Conservation (phyloP, 1,140 invertebrate genomes). For the Conus betulinus region DNA sequence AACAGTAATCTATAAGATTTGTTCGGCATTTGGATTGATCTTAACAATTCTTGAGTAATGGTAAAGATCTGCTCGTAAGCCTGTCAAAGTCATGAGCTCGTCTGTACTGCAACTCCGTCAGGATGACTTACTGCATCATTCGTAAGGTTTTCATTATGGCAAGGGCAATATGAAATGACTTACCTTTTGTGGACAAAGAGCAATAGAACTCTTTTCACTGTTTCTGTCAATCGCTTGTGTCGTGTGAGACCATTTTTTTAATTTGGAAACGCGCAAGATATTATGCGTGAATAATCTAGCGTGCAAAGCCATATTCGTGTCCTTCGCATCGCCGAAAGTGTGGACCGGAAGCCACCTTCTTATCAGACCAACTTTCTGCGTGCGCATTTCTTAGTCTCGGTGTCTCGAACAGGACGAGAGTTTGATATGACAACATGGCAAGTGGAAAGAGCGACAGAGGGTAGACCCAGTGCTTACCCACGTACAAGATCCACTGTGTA, state of each 20-base stretch:
- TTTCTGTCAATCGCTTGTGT: constrained; percentile 26
- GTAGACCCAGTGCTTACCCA: background rate
- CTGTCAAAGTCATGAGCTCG: no score
- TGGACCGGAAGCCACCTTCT: constrained; percentile 19
- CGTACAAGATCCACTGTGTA: background rate
- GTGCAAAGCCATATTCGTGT: constrained; percentile 29
- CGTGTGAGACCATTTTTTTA: constrained; percentile 10
- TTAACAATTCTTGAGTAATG: no score
- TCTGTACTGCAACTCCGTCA: no score
- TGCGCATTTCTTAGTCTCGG: constrained; percentile 5
- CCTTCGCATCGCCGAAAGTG: constrained; percentile 20
- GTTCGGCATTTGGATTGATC: no score
- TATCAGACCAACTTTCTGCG: background rate
- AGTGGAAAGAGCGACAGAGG: background rate
- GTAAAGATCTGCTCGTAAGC: no score
- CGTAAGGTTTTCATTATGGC: background rate
- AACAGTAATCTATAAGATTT: no score
- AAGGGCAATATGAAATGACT: constrained; percentile 23
- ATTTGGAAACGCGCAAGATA: constrained; percentile 29
- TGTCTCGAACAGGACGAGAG: constrained; percentile 5
- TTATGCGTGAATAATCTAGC: constrained; percentile 25
- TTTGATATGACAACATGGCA: constrained; percentile 37
- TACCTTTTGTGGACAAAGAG: background rate
- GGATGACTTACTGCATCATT: no score
- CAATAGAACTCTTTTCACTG: background rate